Evolutionary conservation across 2,888 invertebrate species (phyloP), one percentile per base, ranked within the genome.

Genomic region (Chrysina gloriosa): DNA sequence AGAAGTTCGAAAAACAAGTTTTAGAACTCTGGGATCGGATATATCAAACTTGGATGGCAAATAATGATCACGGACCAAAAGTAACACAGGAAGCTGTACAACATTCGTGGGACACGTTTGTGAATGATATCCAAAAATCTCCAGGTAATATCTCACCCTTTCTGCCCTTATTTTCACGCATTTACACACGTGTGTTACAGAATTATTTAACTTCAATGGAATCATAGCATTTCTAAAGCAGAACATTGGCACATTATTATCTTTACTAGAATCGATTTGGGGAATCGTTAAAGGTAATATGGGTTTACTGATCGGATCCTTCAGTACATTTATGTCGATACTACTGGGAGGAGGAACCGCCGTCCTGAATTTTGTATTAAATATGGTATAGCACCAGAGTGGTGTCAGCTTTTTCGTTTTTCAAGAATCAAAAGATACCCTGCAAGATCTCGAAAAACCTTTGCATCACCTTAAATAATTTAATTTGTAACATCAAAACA

Each of bases 21-120:
- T 84, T 97, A 36, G 95, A 96, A 81, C 86, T 98, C 14, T 97
- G 96, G 95, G 97, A 97, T 83, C 87, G 95, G 69, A 88, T 97
- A 47, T 97, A 97, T 83, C 94, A 96, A 83, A 92, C 94, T 69
- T 96, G 95, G 95, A 92, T 95, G 83, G 70, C 71, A 16, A 47
- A 23, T 11, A 83, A 88, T 74, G 85, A 86, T 69, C 80, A 84
- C 71, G 94, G 94, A 0, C 94, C 94, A 0, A 87, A 90, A 67
- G 93, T 94, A 0, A 91, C 93, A 66, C 85, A 88, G 7, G 85
- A 88, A 48, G 93, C 93, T 0, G 88, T 94, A 2, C 88, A 89
- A 73, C 88, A 88, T 75, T 90, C 91, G 0, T 92, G 91, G 91
- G 89, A 91, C 72, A 88, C 82, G 72, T 87, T 92, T 71, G 86